Base-by-base conservation (phyloP, 2,113 vertebrate genomes). In the Lampris megalopsis region DNA sequence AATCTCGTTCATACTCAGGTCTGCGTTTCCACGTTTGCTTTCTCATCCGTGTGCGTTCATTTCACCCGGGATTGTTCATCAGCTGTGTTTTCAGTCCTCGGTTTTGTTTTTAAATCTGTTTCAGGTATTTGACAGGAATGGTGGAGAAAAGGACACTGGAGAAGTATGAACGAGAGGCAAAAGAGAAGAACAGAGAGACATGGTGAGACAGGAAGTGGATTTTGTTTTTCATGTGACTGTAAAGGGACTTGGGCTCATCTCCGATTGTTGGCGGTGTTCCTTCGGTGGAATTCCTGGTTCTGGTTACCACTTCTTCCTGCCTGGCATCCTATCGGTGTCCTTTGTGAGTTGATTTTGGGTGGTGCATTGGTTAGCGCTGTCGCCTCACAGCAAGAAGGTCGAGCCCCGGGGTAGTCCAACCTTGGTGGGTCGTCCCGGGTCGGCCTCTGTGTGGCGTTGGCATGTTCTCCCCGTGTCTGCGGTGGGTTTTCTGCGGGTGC, bases 101-200 rank as follows among this genome's bases (percentile, higher is more conserved):
- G 57, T 37, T 65, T 40, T 74, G 36, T 71, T 1, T 54, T 49
- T 45, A 24, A 24, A 24, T 69, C 41, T 1, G 68, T 54, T 77
- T 68, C 50, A 99, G 98, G 98, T 99, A 98, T 90, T 92, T 99
- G 86, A 99, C 98, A 75, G 98, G 98, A 86, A 99, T 99, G 98
- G 98, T 99, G 93, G 98, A 99, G 59, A 99, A 99, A 94, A 94
- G 98, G 88, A 99, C 98, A 61, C 95, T 99, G 92, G 98, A 99
- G 87, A 99, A 99, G 93, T 99, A 99, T 24, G 98, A 99, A 93
- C 94, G 97, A 91, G 98, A 99, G 95, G 98, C 98, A 48, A 99
- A 99, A 93, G 98, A 99, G 86, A 99, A 99, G 93, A 99, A 99
- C 94, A 96, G 98, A 96, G 98, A 99, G 95, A 99, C 98, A 66